Evolutionary conservation across 2,113 vertebrate genomes (phyloP).

Genomic region (Anhinga anhinga): DNA sequence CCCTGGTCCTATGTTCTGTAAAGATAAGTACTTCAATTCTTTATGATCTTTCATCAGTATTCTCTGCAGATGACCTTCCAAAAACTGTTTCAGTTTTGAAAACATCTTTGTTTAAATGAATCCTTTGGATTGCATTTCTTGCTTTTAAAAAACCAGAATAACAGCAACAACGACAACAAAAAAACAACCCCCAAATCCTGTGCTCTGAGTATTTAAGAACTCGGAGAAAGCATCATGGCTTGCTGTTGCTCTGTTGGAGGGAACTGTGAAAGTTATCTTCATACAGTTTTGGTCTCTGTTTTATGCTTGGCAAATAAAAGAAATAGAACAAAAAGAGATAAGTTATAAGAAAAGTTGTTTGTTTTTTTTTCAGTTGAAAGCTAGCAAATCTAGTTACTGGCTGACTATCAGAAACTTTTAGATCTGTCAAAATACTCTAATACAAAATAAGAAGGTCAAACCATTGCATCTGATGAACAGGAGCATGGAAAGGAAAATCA

Average conservation of each 20-base stretch:
- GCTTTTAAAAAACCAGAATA: not conserved
- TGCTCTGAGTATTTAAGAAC: not conserved
- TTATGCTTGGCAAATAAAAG: not conserved
- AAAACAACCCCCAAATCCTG: not conserved
- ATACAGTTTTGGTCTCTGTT: not conserved
- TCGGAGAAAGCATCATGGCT: not conserved
- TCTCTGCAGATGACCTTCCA: not conserved
- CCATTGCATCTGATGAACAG: not conserved
- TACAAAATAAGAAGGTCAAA: not conserved
- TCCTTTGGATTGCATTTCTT: not conserved
- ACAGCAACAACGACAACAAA: not conserved
- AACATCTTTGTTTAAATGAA: not conserved
- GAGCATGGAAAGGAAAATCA: not conserved
- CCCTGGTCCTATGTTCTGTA: not conserved
- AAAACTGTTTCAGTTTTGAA: not conserved
- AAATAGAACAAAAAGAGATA: not conserved
- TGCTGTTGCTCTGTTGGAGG: not conserved
- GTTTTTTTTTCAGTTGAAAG: not conserved
- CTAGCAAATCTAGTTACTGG: not conserved
- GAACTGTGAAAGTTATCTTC: not conserved
- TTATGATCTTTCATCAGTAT: not conserved
- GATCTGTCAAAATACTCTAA: not conserved
- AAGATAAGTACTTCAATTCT: not conserved
- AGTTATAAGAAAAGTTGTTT: not conserved
- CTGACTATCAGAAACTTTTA: not conserved